Evolutionary conservation across 2,113 vertebrate genomes (phyloP).

Genomic region (Pterocles gutturalis): DNA sequence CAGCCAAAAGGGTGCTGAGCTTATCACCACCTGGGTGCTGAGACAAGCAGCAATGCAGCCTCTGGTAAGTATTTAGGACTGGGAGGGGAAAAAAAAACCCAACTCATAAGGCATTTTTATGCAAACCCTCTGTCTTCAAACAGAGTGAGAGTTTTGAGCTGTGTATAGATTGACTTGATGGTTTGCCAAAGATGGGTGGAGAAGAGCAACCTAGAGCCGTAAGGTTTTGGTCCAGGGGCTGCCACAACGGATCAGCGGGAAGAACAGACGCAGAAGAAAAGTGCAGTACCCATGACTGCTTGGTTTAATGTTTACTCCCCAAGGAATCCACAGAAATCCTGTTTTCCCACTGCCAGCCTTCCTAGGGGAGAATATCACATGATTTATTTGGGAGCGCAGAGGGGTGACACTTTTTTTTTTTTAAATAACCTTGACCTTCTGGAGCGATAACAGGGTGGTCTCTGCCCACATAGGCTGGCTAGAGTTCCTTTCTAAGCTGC

Average conservation of each 20-base stretch:
- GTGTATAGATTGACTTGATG: neutral
- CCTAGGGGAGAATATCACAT: neutral
- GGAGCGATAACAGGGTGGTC: neutral
- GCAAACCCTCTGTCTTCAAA: neutral
- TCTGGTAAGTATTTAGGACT: neutral
- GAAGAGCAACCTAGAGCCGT: neutral
- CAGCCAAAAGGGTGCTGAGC: neutral
- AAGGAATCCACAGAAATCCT: slow-evolving; percentile 22
- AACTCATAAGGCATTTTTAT: neutral
- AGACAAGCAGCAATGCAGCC: neutral
- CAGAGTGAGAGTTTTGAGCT: neutral
- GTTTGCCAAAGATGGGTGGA: neutral
- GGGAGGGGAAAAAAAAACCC: neutral
- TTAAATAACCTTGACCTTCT: neutral
- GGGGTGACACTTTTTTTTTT: neutral
- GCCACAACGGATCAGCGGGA: neutral
- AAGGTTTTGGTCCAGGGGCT: neutral
- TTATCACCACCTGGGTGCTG: neutral
- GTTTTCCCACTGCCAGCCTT: neutral
- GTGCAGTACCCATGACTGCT: neutral
- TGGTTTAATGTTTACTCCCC: neutral
- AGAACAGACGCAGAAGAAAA: neutral
- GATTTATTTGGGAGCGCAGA: neutral
- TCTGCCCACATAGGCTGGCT: neutral
- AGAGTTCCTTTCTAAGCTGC: neutral